Evolutionary conservation across 1,140 invertebrate species (phyloP), one percentile per base, ranked within the genome.

Genomic region (Octopus bimaculoides): DNA sequence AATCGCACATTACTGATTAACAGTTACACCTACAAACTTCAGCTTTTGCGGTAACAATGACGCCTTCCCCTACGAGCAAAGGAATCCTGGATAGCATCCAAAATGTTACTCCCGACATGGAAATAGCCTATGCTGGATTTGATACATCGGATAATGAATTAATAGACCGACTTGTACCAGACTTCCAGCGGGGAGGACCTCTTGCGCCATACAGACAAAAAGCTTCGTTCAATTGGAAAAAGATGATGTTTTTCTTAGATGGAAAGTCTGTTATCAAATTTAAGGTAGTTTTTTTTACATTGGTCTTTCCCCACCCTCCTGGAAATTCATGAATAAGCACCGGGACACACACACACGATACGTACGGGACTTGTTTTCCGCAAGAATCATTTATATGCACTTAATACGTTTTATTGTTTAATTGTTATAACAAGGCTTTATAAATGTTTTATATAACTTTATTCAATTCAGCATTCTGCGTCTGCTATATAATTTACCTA

Each of bases 201-300:
- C 89, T 96, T 74, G 93, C 94, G 86, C 86, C 85, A 4, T 95
- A 95, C 89, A 92, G 95, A 84, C 93, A 93, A 82, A 91, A 91
- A 79, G 93, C 94, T 6, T 92, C 93, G 8, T 96, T 96, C 86
- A 92, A 95, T 87, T 96, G 95, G 95, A 95, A 95, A 88, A 90
- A 92, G 81, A 91, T 96, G 88, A 94, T 93, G 83, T 82, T 94
- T 66, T 92, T 94, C 78, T 89, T 96, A 75, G 94, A 95, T 84
- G 93, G 93, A 80, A 92, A 94, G 26, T 41, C 26, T 41, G 26
- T 41, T 41, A 41, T 41, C 26, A 41, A 41, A 41, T 41, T 41
- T 41, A 41, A 41, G 26, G 26, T 41, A 41, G 26, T 41, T 41
- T 41, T 41, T 41, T 41, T 3, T 41, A 41, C 26, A 2, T 41